Base-by-base conservation (phyloP, 1,140 invertebrate genomes). In the Macrobrachium rosenbergii region DNA sequence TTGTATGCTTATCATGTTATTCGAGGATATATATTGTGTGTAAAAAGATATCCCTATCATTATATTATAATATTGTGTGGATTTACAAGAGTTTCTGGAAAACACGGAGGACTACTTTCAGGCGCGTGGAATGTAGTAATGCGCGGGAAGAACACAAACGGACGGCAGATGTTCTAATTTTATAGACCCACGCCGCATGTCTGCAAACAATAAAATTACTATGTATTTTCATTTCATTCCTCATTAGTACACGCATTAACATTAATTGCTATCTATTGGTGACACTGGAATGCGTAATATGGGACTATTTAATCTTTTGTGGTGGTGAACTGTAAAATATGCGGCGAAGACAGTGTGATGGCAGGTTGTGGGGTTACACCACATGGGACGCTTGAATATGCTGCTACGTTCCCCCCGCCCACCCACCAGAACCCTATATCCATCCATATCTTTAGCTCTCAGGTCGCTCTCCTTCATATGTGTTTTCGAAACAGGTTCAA, bases 131-230 rank as follows among this genome's bases (percentile, higher is more conserved):
- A 88, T 88, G 86, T 45, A 76, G 86, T 79, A 78, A 79, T 88
- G 86, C 86, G 86, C 86, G 86, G 73, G 86, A 88, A 88, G n/a
- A 77, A 67, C 86, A 83, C 80, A 83, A 88, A 88, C 86, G 80
- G 28, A 52, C 60, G 80, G 60, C 86, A 88, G 81, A 82, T 88
- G 73, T 83, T 82, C 86, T 88, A 88, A 88, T 82, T 88, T 88
- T 88, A 88, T 63, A 82, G 75, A 79, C 73, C 75, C 86, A 78
- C 80, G 79, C 81, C 62, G 63, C 62, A 82, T 82, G 86, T 23
- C 52, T n/a, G 67, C 45, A 43, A 14, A 10, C 16, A 69, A 69
- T 79, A 85, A 78, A 78, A 37, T 21, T 28, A 19, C 37, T 28
- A 6, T 64, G 43, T 82, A 17, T 8, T 23, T 19, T 52, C 59